These are phyloP conservation scores for Gambusia yucatana DNA, from an alignment of 2,797 vertebrate species.

Conservation along the genomic window DNA sequence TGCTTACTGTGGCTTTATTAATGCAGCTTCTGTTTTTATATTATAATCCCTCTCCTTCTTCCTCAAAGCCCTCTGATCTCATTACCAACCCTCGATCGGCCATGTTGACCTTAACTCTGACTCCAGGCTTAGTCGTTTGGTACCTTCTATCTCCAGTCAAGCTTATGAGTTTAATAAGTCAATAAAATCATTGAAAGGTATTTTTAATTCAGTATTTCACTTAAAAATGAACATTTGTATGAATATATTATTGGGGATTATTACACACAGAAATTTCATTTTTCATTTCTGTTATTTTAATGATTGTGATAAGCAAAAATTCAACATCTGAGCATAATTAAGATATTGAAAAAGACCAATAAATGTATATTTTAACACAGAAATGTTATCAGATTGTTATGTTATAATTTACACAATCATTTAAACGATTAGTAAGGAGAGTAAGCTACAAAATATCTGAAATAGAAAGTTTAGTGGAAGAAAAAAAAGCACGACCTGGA, in stretches of 20 bases:
- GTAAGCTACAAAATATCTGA: background rate
- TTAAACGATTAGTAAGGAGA: background rate
- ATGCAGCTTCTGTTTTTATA: conserved; percentile 72
- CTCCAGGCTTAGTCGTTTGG: conserved; percentile 31
- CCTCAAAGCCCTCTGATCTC: conserved; percentile 45
- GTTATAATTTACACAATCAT: background rate
- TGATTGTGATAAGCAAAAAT: background rate
- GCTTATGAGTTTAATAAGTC: background rate
- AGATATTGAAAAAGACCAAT: background rate
- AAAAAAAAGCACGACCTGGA: background rate
- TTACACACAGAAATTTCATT: background rate
- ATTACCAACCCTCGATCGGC: conserved; percentile 15
- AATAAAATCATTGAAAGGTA: background rate
- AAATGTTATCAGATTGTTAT: background rate
- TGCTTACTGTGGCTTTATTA: conserved; percentile 76
- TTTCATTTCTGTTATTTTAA: background rate
- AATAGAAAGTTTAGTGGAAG: background rate
- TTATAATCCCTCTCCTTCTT: conserved; percentile 42
- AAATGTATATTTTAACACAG: background rate
- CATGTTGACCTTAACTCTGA: conserved; percentile 34
- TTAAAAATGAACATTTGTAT: background rate
- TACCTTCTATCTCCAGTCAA: background rate
- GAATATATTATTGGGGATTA: background rate
- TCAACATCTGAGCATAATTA: background rate
- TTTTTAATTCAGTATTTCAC: background rate